Evolutionary conservation across 2,113 vertebrate genomes (phyloP).

Genomic region (Ceuthmochares aereus): DNA sequence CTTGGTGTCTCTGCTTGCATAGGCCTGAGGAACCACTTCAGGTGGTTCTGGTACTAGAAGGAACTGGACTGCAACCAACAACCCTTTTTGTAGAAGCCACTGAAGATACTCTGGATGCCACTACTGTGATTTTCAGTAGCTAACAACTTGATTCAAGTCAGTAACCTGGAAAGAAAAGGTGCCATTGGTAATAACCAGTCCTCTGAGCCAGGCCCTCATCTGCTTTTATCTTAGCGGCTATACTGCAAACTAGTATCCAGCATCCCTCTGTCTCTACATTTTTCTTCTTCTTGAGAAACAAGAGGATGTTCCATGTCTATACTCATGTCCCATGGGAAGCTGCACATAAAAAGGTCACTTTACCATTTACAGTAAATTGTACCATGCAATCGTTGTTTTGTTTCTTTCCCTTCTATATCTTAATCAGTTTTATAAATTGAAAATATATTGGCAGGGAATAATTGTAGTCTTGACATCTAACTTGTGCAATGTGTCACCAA

Average conservation of each 20-base stretch:
- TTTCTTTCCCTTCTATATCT: not conserved
- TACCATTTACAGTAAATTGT: slow-evolving; percentile 8
- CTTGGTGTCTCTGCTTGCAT: not conserved
- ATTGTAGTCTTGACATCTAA: not conserved
- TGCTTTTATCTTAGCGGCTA: not conserved
- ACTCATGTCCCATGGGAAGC: not conserved
- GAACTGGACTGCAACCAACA: not conserved
- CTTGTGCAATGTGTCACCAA: not conserved
- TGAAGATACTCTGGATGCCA: not conserved
- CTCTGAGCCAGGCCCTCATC: not conserved
- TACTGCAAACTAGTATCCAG: not conserved
- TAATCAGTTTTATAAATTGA: slow-evolving; percentile 16
- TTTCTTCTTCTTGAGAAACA: not conserved
- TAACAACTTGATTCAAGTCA: not conserved
- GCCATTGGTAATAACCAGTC: not conserved
- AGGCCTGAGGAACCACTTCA: not conserved
- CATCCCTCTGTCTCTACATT: not conserved
- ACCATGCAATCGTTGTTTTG: not conserved
- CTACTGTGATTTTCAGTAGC: not conserved
- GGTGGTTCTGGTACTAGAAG: not conserved
- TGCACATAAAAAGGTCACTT: not conserved
- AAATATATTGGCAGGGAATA: not conserved
- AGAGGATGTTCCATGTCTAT: not conserved
- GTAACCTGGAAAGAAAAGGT: not conserved
- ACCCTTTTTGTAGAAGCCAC: not conserved